Conservation (phyloP, 2,113 vertebrate genomes). For the Procavia capensis region DNA sequence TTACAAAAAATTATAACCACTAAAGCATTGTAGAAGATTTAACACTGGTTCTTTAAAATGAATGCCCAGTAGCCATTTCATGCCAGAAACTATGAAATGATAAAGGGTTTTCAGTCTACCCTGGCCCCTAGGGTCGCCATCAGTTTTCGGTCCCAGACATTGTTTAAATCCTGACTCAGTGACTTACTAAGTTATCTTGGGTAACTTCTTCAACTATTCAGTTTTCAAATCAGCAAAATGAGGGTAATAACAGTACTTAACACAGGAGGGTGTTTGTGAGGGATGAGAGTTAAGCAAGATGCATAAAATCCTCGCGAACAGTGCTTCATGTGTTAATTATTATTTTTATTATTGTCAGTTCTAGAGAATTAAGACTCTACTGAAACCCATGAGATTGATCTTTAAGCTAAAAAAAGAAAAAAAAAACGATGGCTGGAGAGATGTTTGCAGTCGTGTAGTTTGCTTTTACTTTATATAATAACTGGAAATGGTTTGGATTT, state of each 20-base stretch:
- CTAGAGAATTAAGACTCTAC: conserved; percentile 2
- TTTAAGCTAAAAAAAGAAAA: neutral
- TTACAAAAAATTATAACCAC: neutral
- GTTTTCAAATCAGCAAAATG: conserved; percentile 8
- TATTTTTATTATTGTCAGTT: neutral
- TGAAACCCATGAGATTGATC: neutral
- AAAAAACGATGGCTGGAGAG: neutral
- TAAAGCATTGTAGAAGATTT: neutral
- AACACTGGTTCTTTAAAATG: conserved; percentile 3
- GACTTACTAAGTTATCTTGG: neutral
- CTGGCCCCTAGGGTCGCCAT: too few species aligned
- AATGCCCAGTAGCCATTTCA: neutral
- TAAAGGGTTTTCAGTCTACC: too few species aligned
- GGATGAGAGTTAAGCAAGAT: neutral
- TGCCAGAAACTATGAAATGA: neutral
- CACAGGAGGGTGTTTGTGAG: neutral
- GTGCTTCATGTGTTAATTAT: neutral
- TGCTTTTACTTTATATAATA: conserved; percentile 27
- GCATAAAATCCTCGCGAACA: neutral
- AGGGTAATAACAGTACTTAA: neutral
- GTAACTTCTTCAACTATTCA: neutral
- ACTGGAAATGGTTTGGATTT: conserved; percentile 11
- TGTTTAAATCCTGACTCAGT: neutral
- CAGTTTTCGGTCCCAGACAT: too few species aligned
- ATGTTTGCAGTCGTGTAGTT: conserved; percentile 30